Evolutionary conservation across 2,113 vertebrate species (phyloP), one percentile per base, ranked within the genome.

Genomic region (Synchiropus splendidus): DNA sequence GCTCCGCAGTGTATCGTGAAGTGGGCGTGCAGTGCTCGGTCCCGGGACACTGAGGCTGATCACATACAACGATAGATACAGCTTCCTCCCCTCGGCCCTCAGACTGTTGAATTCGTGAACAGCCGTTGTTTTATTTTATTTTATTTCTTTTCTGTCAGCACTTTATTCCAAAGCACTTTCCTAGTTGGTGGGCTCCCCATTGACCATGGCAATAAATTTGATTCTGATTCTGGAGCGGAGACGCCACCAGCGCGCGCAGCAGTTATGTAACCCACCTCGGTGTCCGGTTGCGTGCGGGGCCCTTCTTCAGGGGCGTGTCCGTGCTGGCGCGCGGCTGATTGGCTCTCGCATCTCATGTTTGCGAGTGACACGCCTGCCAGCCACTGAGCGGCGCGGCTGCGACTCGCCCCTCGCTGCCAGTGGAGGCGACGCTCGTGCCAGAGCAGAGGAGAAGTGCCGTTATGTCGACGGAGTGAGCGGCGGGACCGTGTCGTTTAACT

Each of bases 241-340:
- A n/a, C n/a, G n/a, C n/a, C n/a, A n/a, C n/a, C n/a, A 27, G 21
- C 8, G 21, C 4, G 27, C 41, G 39, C 30, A 31, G 6, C 30
- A 54, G 42, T 76, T 77, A 75, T 65, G 67, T 74, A 77, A 79
- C 62, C 48, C 60, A 43, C 46, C 64, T 54, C 32, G 61, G 48
- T 44, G 51, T 57, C 72, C 44, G 15, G 10, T 54, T 48, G 31
- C 55, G 13, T 51, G 45, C 18, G 10, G 40, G 14, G 17, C 14
- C 40, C 49, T 35, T 48, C 33, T 13, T 11, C 49, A 14, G 36
- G 17, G 44, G 50, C 2, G 48, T 44, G 59, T 36, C 14, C 12
- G 4, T 8, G 0, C 2, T 1, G 4, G 10, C 9, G 15, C 33
- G 4, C 3, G 10, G 2, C 6, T 9, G 27, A 61, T 65, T 66